Evolutionary conservation across 2,797 vertebrate genomes (phyloP), one percentile per base, ranked within the genome.

Genomic region (Erpetoichthys calabaricus): DNA sequence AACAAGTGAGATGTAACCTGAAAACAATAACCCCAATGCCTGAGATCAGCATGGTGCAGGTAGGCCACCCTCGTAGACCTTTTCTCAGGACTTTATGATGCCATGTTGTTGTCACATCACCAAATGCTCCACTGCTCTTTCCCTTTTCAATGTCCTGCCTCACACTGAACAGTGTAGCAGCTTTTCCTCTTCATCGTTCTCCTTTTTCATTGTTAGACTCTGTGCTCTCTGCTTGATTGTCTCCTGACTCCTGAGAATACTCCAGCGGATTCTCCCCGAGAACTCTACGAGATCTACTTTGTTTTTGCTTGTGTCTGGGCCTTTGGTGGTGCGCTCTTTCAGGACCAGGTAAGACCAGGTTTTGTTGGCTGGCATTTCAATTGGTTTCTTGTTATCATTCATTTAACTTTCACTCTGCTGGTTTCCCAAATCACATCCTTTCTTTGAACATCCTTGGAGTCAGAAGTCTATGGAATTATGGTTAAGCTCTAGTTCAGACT

Each of bases 211-310:
- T 57, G 66, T 63, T 72, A 90, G 83, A 88, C 73, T 3, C 80
- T 89, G 68, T 91, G 76, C 58, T 89, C 73, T 8, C 73, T 91
- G 73, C 63, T 84, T 73, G 82, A 87, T 75, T 90, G 86, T 62
- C 75, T 94, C 64, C 68, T 82, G 61, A 87, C 83, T 42, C 72
- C 80, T 61, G 76, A 85, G 56, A 89, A 86, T 70, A 89, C 83
- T 61, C 89, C 91, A 41, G 67, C 81, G 1, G 89, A 91, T 70
- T 90, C 85, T 57, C 77, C 82, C 54, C 71, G 83, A 64, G 78
- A 90, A 57, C 79, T 88, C 59, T 87, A 81, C 56, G 83, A 89
- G 72, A 82, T 85, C 62, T 89, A 76, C 73, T 89, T 93, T 77
- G 87, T 84, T 60, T 91, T 89, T 63, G 80, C 80, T 64, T 86